These are phyloP conservation scores for Dicyrtoma fusca DNA, from an alignment of 2,888 invertebrate species.

Conservation along the genomic window DNA sequence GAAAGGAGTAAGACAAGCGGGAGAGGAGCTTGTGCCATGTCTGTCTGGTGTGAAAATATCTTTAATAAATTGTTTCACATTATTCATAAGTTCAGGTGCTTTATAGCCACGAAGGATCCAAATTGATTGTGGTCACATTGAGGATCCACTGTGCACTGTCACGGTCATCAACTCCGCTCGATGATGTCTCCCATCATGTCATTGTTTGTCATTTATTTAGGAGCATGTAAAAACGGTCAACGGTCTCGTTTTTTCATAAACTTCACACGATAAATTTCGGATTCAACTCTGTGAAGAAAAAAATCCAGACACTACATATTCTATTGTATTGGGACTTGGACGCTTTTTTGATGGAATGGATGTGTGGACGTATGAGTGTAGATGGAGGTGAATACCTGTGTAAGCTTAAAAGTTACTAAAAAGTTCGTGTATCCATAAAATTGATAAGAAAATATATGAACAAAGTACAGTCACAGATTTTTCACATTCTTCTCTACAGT, in stretches of 20 bases:
- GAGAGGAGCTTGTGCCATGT: neutral
- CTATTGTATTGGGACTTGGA: too few relatives aligned
- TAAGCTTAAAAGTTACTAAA: too few relatives aligned
- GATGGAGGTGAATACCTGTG: too few relatives aligned
- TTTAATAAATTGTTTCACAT: constrained; percentile 24
- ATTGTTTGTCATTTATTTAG: constrained; percentile 1
- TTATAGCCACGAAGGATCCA: constrained; percentile 14
- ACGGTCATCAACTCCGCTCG: neutral
- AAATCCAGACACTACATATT: neutral
- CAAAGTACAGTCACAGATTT: constrained; percentile 10
- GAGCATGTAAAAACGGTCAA: constrained; percentile 13
- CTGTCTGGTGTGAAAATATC: neutral
- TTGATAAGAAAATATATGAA: too few relatives aligned
- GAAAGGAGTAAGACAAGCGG: too few relatives aligned
- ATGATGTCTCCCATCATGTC: neutral
- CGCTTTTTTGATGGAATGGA: too few relatives aligned
- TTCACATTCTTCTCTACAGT: neutral
- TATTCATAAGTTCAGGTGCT: constrained; percentile 9
- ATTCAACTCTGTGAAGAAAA: neutral
- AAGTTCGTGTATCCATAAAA: too few relatives aligned
- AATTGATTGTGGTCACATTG: constrained; percentile 23
- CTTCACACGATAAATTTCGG: constrained; percentile 20
- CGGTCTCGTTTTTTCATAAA: constrained; percentile 13
- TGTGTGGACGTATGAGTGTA: too few relatives aligned
- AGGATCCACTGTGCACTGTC: neutral